Conservation (phyloP, 1,140 invertebrate species). For the Drosophila obscura region DNA sequence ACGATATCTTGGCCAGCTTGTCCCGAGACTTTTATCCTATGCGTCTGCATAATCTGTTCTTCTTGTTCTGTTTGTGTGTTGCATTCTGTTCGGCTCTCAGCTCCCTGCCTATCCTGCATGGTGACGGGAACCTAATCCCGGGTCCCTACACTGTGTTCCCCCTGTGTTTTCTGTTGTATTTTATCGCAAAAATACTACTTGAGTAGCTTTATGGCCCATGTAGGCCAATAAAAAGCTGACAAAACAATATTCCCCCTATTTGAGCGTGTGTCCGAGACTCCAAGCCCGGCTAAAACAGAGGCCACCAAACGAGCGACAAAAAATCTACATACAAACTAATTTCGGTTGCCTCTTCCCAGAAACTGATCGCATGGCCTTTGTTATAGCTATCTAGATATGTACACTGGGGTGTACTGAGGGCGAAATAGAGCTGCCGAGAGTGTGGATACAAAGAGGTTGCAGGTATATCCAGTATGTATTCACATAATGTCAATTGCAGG, state of each 20-base stretch:
- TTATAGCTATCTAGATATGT: conserved; percentile 9
- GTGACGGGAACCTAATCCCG: not conserved
- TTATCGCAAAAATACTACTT: conserved; percentile 83
- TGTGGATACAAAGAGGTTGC: no score
- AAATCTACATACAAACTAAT: conserved; percentile 54
- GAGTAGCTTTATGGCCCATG: conserved; percentile 81
- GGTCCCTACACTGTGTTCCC: not conserved
- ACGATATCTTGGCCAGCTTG: conserved; percentile 70
- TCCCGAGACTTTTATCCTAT: conserved; percentile 75
- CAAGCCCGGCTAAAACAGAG: conserved; percentile 18
- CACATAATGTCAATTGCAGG: not conserved
- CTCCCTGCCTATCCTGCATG: conserved; percentile 16
- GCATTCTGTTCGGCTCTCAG: conserved; percentile 2
- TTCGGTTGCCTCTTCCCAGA: conserved; percentile 46
- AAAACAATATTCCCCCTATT: conserved; percentile 71
- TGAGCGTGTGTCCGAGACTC: conserved; percentile 13
- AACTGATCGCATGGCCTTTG: conserved; percentile 31
- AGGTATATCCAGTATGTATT: not conserved
- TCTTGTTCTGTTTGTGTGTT: conserved; percentile 27
- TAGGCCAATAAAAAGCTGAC: conserved; percentile 82
- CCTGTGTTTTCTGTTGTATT: conserved; percentile 70
- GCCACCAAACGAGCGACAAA: conserved; percentile 50
- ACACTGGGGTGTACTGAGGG: conserved; percentile 1
- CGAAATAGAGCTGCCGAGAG: not conserved
- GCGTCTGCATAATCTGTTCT: conserved; percentile 58